Evolutionary conservation across 2,797 vertebrate species (phyloP).

Genomic region (Synaphobranchus kaupii): DNA sequence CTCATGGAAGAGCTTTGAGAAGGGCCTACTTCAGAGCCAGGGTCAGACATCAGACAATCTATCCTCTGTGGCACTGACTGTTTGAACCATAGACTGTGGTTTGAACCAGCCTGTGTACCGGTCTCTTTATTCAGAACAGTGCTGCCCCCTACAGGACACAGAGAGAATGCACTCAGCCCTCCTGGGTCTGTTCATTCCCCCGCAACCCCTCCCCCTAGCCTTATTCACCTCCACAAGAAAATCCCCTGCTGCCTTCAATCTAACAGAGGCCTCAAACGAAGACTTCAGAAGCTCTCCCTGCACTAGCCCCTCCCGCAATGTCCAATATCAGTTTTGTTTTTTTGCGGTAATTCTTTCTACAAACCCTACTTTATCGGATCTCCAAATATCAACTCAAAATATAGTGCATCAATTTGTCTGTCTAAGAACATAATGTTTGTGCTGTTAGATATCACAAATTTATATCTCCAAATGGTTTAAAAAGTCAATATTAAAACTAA

Average conservation of each 20-base stretch:
- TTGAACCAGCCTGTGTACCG: neutral
- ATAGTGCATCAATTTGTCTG: neutral
- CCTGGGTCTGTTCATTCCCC: neutral
- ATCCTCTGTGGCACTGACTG: neutral
- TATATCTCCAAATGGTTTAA: constrained; percentile 11
- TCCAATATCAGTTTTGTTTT: neutral
- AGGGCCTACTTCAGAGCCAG: constrained; percentile 5
- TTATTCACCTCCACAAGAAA: neutral
- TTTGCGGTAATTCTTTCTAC: constrained; percentile 6
- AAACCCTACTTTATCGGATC: neutral
- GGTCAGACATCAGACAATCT: neutral
- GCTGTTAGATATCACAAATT: constrained; percentile 19
- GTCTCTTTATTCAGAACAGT: constrained; percentile 14
- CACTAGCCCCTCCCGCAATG: neutral
- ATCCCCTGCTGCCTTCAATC: neutral
- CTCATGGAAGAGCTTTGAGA: neutral
- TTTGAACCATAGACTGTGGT: neutral
- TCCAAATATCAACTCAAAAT: neutral
- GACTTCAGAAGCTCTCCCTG: neutral
- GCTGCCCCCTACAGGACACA: constrained; percentile 30
- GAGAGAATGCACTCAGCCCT: neutral
- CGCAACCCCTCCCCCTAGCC: neutral
- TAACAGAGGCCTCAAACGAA: neutral
- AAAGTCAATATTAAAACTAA: constrained; percentile 32
- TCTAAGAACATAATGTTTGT: neutral